Percentiles rank a stretch among this genome's conserved stretches.
Evolutionary conservation across 2,797 vertebrate species (phyloP).

Genomic region (Thalassophryne amazonica): DNA sequence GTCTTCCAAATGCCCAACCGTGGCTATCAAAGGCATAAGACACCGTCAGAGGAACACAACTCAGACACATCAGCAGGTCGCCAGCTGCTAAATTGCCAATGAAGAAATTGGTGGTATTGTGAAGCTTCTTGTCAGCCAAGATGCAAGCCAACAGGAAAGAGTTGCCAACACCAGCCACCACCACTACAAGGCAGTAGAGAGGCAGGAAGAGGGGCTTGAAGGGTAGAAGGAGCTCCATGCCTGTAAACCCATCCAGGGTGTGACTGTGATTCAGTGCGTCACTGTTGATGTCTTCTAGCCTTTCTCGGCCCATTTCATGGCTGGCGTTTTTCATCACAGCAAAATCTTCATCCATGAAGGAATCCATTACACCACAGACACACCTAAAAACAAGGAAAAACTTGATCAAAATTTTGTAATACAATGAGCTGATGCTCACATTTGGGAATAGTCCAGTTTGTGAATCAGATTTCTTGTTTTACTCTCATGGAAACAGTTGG

Average conservation of each 20-base stretch:
- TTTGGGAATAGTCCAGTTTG: not conserved
- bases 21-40: constrained; percentile 79
- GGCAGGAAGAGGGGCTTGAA: constrained; percentile 78
- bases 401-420: too few species aligned
- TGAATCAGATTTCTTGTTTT: too few species aligned
- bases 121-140: constrained; percentile 76
- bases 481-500: too few species aligned
- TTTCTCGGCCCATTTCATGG: not conserved
- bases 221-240: constrained; percentile 74
- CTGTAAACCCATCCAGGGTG: constrained; percentile 72
- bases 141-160: constrained; percentile 78
- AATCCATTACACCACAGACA: constrained; percentile 48
- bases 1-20: constrained; percentile 79
- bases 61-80: constrained; percentile 83
- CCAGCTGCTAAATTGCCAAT: constrained; percentile 81
- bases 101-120: constrained; percentile 84
- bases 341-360: constrained; percentile 46
- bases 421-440: too few species aligned
- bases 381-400: constrained; percentile 5
- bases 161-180: constrained; percentile 78
- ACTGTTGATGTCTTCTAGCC: constrained; percentile 17
- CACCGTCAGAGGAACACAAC: constrained; percentile 78
- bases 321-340: constrained; percentile 39
- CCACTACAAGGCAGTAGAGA: constrained; percentile 77
- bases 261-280: constrained; percentile 65